Percentiles rank a stretch among this genome's conserved stretches.
phyloP scores from a whole-genome alignment of 2,888 invertebrate species.

The Lycocerus yunnanus region DNA sequence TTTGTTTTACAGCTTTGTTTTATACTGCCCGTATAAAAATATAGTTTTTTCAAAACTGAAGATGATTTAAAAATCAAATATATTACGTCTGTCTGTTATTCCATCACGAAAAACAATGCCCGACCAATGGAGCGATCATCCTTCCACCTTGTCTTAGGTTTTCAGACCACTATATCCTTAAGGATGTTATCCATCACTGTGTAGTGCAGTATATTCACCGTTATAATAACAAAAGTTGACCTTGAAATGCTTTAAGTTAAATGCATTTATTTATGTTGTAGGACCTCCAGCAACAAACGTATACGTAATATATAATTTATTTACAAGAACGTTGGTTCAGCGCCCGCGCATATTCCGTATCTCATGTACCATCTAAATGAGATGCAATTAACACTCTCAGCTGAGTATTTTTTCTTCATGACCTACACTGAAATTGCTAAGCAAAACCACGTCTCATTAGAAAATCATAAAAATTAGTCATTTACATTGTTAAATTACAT shows the following conservation, averaged over 20 bases:
- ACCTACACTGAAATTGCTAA: conserved; percentile 22
- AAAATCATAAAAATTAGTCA: conserved; percentile 16
- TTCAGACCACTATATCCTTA: neutral
- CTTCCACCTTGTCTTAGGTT: neutral
- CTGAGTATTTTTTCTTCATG: conserved; percentile 36
- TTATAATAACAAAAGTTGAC: neutral
- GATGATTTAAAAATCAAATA: too few species aligned
- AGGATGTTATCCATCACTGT: neutral
- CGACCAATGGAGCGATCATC: too few species aligned
- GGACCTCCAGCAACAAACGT: conserved; percentile 11
- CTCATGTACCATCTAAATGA: conserved; percentile 47
- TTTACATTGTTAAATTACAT: conserved; percentile 8
- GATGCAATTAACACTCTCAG: conserved; percentile 49
- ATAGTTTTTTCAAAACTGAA: too few species aligned
- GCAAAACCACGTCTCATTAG: conserved; percentile 32
- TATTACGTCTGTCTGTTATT: too few species aligned
- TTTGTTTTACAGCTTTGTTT: too few species aligned
- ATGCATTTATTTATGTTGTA: neutral
- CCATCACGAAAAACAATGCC: too few species aligned
- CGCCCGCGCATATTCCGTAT: conserved; percentile 45
- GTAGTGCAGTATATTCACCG: neutral
- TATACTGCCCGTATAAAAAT: too few species aligned
- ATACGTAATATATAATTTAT: conserved; percentile 42
- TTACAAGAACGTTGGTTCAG: conserved; percentile 42
- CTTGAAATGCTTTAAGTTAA: neutral